phyloP scores from a whole-genome alignment of 2,113 vertebrate genomes.

The Lichenostomus cassidix region DNA sequence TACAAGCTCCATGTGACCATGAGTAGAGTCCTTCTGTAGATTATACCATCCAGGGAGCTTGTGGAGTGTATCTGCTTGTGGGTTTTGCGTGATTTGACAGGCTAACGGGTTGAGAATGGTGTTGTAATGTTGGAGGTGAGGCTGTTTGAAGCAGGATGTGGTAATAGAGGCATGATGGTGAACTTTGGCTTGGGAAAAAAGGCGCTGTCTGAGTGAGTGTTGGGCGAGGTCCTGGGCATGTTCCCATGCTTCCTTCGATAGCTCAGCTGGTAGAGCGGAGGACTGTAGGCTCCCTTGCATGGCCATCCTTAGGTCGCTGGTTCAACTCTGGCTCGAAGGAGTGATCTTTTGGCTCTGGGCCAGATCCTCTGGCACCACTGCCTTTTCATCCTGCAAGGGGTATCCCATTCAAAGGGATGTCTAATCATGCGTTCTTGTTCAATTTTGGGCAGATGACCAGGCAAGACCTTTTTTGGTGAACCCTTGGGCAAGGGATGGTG shows the following conservation, averaged over 20 bases:
- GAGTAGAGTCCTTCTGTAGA: neutral
- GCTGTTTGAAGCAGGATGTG: no score
- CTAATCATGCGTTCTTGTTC: neutral
- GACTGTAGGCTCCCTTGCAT: conserved; percentile 78
- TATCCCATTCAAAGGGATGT: no score
- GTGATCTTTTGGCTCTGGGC: neutral
- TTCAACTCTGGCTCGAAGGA: conserved; percentile 74
- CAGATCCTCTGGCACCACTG: no score
- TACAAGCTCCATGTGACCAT: no score
- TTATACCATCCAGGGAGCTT: neutral
- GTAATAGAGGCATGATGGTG: no score
- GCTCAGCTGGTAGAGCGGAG: conserved; percentile 92
- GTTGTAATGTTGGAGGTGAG: no score
- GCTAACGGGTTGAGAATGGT: no score
- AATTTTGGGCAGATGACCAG: neutral
- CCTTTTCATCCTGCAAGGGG: no score
- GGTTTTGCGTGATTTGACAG: neutral
- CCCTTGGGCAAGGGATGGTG: neutral
- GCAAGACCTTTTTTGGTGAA: neutral
- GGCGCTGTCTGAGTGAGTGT: neutral
- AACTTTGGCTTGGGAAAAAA: no score
- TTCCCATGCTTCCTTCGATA: conserved; percentile 76
- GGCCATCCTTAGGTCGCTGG: conserved; percentile 85
- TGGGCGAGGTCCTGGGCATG: neutral
- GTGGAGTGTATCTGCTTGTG: no score